Base-by-base conservation (phyloP, 2,888 invertebrate genomes). In the Syrista parreyssii region DNA sequence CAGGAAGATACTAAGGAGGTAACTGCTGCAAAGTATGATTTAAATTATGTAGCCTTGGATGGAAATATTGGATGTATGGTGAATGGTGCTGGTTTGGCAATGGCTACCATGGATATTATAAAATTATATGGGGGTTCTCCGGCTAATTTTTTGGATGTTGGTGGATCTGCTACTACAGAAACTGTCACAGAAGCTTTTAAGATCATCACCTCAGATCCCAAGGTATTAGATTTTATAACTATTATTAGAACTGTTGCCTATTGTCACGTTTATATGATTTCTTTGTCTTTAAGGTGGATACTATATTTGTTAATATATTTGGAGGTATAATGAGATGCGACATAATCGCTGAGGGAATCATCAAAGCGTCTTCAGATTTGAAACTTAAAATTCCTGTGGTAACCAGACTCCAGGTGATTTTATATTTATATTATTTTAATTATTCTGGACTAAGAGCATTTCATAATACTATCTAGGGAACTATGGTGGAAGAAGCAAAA, bases 101-200 rank as follows among this genome's bases (percentile, higher is more conserved):
- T 94, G 94, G 94, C 94, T 32, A 94, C 94, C 0, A 94, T 94
- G 94, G 94, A 94, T 86, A 93, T 94, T 68, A 94, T 94, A 83
- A 93, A 94, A 84, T 87, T 93, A 12, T 92, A 93, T 81, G 94
- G 94, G 6, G 94, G 94, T 23, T 87, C 89, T 71, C 94, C 94
- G 4, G 94, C 94, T 32, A 94, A 94, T 85, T 94, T 94, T 85
- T 88, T 94, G 35, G 94, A 94, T 87, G 93, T 94, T 36, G 94
- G 94, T 75, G 94, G 94, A 77, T 93, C 93, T 35, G 94, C 94
- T 6, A 93, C 93, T 3, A 90, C 92, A 0, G 89, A 92, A 35
- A 73, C 82, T 6, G 94, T 94, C 32, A 94, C 92, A 75, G 93
- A 94, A 86, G 94, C 94, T 11, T 94, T 94, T 86, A 92, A 93